phyloP scores from a whole-genome alignment of 2,113 vertebrate genomes.

The Daboia siamensis region DNA sequence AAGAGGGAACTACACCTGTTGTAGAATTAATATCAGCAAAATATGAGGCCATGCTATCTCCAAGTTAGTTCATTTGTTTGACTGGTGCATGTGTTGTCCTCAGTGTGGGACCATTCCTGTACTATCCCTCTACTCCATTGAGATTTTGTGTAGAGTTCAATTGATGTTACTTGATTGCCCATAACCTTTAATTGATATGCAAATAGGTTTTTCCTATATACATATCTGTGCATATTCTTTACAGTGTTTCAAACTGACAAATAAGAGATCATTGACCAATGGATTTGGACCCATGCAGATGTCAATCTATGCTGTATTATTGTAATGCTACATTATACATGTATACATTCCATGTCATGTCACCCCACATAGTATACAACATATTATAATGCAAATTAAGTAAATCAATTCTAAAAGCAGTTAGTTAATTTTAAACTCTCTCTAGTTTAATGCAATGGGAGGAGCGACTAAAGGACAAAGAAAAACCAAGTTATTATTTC shows the following conservation, averaged over 20 bases:
- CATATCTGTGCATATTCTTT: not conserved
- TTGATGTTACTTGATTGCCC: not conserved
- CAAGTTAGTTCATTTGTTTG: not conserved
- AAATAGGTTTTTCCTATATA: not conserved
- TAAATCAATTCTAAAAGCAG: not conserved
- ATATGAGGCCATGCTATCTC: not conserved
- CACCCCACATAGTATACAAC: not conserved
- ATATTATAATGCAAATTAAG: not conserved
- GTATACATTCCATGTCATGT: not conserved
- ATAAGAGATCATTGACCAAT: not conserved
- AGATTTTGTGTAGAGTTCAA: not conserved
- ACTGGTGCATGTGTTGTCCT: not conserved
- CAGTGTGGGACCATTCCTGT: not conserved
- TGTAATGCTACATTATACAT: not conserved
- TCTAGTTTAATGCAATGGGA: not conserved
- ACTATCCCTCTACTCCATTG: not conserved
- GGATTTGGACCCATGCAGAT: not conserved
- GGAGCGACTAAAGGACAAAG: not conserved
- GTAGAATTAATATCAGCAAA: not conserved
- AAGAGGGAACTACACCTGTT: not conserved
- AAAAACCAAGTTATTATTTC: not conserved
- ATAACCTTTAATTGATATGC: not conserved
- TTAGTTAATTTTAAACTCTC: not conserved
- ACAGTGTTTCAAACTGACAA: not conserved
- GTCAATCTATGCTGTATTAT: not conserved